Conservation (phyloP, 2,888 invertebrate genomes). For the Galerucella pusilla region DNA sequence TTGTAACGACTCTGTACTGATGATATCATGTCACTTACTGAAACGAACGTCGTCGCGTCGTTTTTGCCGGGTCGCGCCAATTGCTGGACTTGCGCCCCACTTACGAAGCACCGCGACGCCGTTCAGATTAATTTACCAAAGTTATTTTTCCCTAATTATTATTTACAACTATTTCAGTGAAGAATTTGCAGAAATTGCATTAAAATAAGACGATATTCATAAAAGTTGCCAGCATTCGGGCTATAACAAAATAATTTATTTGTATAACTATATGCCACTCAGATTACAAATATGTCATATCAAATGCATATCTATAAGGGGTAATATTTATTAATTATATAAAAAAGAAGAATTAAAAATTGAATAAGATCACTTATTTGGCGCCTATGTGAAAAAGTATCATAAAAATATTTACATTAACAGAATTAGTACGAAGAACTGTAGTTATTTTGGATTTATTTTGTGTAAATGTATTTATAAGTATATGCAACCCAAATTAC, state of each 20-base stretch:
- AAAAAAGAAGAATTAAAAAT: not conserved
- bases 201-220: no score
- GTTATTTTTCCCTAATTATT: not conserved
- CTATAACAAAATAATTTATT: no score
- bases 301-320: no score
- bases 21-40: constrained; percentile 65
- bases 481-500: not conserved
- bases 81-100: constrained; percentile 23
- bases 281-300: not conserved
- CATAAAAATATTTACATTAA: not conserved
- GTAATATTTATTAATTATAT: no score
- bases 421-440: no score
- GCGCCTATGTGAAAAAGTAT: not conserved
- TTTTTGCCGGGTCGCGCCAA: constrained; percentile 29
- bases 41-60: constrained; percentile 33
- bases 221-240: not conserved
- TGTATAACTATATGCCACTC: not conserved
- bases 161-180: no score
- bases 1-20: constrained; percentile 58
- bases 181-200: no score
- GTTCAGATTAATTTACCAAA: not conserved
- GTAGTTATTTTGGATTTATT: no score
- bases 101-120: constrained; percentile 8
- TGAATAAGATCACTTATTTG: not conserved
- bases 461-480: not conserved